phyloP scores from a whole-genome alignment of 2,797 vertebrate species.

The Podarcis siculus region DNA sequence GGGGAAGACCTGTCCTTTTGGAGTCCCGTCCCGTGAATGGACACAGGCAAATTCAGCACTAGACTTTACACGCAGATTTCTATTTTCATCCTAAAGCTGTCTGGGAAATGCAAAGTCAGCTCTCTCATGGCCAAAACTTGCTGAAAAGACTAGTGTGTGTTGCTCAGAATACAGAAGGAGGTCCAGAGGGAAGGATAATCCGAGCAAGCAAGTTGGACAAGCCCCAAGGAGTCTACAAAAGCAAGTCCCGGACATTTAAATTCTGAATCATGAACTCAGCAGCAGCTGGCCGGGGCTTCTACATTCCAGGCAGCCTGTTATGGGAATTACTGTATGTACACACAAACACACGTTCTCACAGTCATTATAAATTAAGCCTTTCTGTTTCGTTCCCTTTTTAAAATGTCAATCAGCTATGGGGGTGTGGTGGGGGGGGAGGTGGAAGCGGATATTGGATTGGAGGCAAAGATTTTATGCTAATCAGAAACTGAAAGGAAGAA shows the following conservation, averaged over 20 bases:
- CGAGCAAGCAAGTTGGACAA: accelerated
- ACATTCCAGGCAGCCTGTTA: neutral
- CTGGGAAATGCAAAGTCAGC: neutral
- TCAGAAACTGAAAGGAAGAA: slow-evolving; percentile 68
- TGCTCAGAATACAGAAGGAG: accelerated
- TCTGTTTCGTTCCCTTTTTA: slow-evolving; percentile 39
- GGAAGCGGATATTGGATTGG: neutral
- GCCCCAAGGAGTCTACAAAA: neutral
- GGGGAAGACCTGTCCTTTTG: neutral
- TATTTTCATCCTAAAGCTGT: no score
- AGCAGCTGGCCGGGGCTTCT: no score
- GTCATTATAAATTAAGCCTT: neutral
- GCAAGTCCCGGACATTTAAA: neutral
- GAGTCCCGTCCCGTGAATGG: neutral
- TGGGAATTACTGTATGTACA: neutral
- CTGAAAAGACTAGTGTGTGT: accelerated
- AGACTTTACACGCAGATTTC: neutral
- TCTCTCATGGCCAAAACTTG: accelerated
- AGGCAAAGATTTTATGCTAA: slow-evolving; percentile 53
- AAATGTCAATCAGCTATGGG: slow-evolving; percentile 33
- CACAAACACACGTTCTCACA: neutral
- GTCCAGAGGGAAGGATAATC: accelerated
- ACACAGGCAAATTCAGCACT: neutral
- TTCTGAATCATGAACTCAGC: neutral
- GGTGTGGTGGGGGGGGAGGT: accelerated